phyloP scores from a whole-genome alignment of 2,888 invertebrate species.

The Lutraria lutraria region DNA sequence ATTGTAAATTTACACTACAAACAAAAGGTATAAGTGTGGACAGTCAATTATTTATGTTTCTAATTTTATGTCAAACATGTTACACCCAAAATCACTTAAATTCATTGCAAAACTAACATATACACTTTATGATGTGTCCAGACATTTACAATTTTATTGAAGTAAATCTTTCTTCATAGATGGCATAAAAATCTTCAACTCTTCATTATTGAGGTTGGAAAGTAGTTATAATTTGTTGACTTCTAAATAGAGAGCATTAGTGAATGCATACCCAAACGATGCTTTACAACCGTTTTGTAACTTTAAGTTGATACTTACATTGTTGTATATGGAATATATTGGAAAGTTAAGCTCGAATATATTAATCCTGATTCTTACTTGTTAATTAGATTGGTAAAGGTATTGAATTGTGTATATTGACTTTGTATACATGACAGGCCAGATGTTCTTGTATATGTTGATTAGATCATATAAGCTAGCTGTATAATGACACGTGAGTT shows the following conservation, averaged over 20 bases:
- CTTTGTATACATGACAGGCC: neutral
- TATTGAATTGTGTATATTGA: constrained; percentile 12
- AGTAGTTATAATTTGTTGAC: neutral
- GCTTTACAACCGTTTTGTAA: neutral
- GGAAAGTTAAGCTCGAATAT: neutral
- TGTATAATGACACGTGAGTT: neutral
- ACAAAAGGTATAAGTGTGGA: constrained; percentile 34
- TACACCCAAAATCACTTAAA: constrained; percentile 19
- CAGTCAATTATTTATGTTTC: neutral
- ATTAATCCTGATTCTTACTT: neutral
- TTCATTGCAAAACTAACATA: neutral
- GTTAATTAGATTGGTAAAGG: constrained; percentile 18
- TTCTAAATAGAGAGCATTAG: neutral
- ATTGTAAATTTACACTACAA: constrained; percentile 11
- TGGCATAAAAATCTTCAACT: constrained; percentile 2
- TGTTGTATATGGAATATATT: neutral
- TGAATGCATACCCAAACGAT: neutral
- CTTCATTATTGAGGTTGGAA: neutral
- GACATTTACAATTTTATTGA: neutral
- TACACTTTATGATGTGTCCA: neutral
- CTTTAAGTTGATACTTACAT: neutral
- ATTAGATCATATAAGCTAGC: neutral
- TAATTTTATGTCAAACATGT: constrained; percentile 32
- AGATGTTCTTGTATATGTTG: constrained; percentile 5
- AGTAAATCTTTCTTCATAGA: neutral